phyloP scores from a whole-genome alignment of 2,113 vertebrate species.

The Heloderma charlesbogerti region DNA sequence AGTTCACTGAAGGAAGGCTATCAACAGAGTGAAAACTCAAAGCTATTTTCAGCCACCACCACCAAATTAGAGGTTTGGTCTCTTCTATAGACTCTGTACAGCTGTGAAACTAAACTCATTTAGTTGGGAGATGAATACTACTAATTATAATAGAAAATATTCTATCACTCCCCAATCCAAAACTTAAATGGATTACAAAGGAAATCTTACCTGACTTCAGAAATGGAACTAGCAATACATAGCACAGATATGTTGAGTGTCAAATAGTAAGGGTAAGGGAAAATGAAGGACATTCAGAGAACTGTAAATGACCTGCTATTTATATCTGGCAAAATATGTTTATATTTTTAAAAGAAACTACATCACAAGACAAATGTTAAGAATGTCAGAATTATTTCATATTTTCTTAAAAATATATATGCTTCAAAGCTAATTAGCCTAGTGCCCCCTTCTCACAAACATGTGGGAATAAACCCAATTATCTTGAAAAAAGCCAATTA shows the following conservation, averaged over 20 bases:
- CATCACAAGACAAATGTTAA: slow-evolving; percentile 17
- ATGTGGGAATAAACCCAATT: slow-evolving; percentile 64
- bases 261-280: slow-evolving; percentile 29
- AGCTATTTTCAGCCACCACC: neutral
- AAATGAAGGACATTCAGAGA: slow-evolving; percentile 30
- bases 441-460: slow-evolving; percentile 53
- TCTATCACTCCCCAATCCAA: neutral
- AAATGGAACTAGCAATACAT: slow-evolving; percentile 15
- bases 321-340: slow-evolving; percentile 43
- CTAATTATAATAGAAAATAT: neutral
- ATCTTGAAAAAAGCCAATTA: slow-evolving; percentile 72
- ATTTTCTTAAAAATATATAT: slow-evolving; percentile 63
- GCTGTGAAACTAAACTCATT: neutral
- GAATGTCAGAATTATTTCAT: slow-evolving; percentile 48
- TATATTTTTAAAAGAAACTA: slow-evolving; percentile 22
- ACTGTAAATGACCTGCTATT: slow-evolving; percentile 22
- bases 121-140: neutral
- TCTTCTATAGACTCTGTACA: neutral
- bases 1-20: too few relatives aligned
- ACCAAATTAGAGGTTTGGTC: neutral
- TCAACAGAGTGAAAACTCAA: too few relatives aligned
- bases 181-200: neutral
- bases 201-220: neutral
- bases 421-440: slow-evolving; percentile 68
- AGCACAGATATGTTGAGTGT: neutral